A percentile compares a stretch with the other conserved stretches of the same genome.
Conservation (phyloP, 1,140 invertebrate species). For the Hylaeus anthracinus region DNA sequence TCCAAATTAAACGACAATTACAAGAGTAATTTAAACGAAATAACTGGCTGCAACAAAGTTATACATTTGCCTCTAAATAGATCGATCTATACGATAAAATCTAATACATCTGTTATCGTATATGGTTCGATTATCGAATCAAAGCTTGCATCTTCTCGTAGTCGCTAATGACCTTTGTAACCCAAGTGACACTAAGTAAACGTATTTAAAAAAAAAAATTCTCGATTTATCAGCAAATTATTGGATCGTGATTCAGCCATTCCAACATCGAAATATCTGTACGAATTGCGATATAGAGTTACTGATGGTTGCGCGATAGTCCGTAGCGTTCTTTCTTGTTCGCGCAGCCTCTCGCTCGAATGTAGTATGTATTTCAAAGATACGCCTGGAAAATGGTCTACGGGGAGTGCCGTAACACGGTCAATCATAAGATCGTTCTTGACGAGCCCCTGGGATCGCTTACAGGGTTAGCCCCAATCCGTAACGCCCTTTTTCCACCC, state of each 20-base stretch:
- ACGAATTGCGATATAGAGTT: neutral
- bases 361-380: conserved; percentile 22
- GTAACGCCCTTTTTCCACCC: conserved; percentile 60
- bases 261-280: neutral
- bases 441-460: conserved; percentile 75
- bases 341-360: neutral
- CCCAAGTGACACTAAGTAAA: neutral
- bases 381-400: conserved; percentile 72
- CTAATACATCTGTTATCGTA: no score
- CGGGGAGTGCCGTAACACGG: conserved; percentile 77
- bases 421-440: conserved; percentile 81
- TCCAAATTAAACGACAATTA: no score
- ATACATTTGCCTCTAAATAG: no score
- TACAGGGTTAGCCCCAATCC: conserved; percentile 66
- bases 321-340: neutral
- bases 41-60: no score
- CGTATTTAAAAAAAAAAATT: neutral
- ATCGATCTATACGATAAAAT: no score
- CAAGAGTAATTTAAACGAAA: no score
- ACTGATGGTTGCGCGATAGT: neutral
- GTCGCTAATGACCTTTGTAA: no score
- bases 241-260: neutral
- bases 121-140: no score
- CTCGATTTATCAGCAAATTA: neutral
- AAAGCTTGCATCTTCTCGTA: no score